A percentile compares a stretch with the other conserved stretches of the same genome.
These are phyloP conservation scores for Carassius auratus DNA, from an alignment of 2,113 vertebrate genomes.

Conservation along the genomic window DNA sequence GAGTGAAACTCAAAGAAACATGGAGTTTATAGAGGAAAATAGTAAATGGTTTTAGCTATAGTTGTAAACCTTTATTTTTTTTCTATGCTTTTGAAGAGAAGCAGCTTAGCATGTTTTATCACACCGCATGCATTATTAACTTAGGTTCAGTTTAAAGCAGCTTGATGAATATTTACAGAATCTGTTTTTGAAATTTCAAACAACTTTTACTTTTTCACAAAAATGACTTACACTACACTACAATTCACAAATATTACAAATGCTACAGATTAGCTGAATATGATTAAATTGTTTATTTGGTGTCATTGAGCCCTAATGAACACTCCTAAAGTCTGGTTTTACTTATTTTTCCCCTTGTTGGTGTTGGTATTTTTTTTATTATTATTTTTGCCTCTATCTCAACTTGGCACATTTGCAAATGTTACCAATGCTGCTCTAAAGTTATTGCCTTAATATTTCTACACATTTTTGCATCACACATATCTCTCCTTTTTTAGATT, in stretches of 20 bases:
- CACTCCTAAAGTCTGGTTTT: neutral
- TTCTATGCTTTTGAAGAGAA: conserved; percentile 35
- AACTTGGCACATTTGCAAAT: conserved; percentile 1
- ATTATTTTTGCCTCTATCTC: neutral
- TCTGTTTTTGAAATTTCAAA: neutral
- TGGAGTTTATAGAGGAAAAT: conserved; percentile 60
- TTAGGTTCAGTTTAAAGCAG: neutral
- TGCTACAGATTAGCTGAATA: neutral
- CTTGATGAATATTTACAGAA: neutral
- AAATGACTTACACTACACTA: too few species aligned
- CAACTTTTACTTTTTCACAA: neutral
- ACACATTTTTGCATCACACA: neutral
- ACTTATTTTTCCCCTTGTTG: neutral
- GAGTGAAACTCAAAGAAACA: conserved; percentile 61
- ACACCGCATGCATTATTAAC: neutral
- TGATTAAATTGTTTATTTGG: neutral
- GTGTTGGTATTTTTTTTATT: neutral
- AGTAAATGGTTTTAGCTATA: conserved; percentile 71
- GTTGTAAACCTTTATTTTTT: conserved; percentile 50
- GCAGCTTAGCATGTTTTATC: conserved; percentile 10
- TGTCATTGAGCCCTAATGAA: neutral
- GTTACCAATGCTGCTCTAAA: conserved; percentile 18
- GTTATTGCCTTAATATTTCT: conserved; percentile 33
- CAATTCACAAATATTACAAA: neutral
- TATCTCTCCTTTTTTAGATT: neutral